These are phyloP conservation scores for Morone saxatilis DNA, from an alignment of 2,113 vertebrate species.

Conservation along the genomic window DNA sequence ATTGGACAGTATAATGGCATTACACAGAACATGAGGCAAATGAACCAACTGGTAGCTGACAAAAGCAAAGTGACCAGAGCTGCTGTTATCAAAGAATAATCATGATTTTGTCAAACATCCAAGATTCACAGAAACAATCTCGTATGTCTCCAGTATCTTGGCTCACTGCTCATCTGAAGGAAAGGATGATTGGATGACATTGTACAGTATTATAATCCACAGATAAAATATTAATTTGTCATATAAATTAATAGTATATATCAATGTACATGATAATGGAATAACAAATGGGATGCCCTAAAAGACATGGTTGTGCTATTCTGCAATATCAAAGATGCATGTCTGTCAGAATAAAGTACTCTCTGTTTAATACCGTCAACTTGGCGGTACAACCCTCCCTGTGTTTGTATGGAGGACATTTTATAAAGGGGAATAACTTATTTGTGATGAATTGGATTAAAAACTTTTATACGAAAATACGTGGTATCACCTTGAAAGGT, in stretches of 20 bases:
- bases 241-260: no score
- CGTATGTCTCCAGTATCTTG: neutral
- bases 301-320: slow-evolving; percentile 32
- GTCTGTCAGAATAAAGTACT: slow-evolving; percentile 24
- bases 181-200: slow-evolving; percentile 15
- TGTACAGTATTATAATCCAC: slow-evolving; percentile 16
- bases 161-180: slow-evolving; percentile 9
- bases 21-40: slow-evolving; percentile 11
- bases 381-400: neutral
- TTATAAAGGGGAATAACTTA: neutral
- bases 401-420: slow-evolving; percentile 10
- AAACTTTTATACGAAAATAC: neutral
- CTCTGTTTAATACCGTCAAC: slow-evolving; percentile 16
- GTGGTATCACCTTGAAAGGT: neutral
- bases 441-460: neutral
- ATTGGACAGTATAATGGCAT: slow-evolving; percentile 8
- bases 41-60: slow-evolving; percentile 19
- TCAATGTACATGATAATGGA: slow-evolving; percentile 50
- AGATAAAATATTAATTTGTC: slow-evolving; percentile 56
- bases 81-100: slow-evolving; percentile 23
- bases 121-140: neutral
- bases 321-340: slow-evolving; percentile 48
- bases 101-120: slow-evolving; percentile 28
- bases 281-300: slow-evolving; percentile 36
- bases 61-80: slow-evolving; percentile 22